Percentiles rank a stretch among this genome's conserved stretches.
phyloP scores from a whole-genome alignment of 2,888 invertebrate genomes.

The Hofmannophila pseudospretella region DNA sequence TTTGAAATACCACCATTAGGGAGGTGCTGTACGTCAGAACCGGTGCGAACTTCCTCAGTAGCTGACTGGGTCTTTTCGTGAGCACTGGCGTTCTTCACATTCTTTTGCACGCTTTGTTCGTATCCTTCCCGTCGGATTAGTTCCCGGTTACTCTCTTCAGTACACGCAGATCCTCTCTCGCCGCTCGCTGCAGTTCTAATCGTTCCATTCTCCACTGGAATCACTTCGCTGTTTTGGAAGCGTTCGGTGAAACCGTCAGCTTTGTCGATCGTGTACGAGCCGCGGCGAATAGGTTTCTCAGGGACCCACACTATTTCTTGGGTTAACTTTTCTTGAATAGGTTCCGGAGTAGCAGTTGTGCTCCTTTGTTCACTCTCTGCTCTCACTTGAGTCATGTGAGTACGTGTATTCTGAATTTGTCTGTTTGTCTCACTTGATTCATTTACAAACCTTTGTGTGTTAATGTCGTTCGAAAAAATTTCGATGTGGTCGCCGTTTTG shows the following conservation, averaged over 20 bases:
- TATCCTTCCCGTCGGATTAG: conserved; percentile 52
- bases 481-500: conserved; percentile 21
- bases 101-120: conserved; percentile 49
- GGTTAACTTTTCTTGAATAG: conserved; percentile 53
- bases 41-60: conserved; percentile 55
- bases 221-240: conserved; percentile 51
- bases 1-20: conserved; percentile 59
- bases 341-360: conserved; percentile 58
- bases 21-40: conserved; percentile 57
- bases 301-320: conserved; percentile 68
- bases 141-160: conserved; percentile 43
- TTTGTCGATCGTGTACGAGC: conserved; percentile 67
- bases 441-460: conserved; percentile 18
- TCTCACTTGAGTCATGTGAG: conserved; percentile 54
- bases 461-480: conserved; percentile 19
- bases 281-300: conserved; percentile 55
- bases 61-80: conserved; percentile 52
- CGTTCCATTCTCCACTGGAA: conserved; percentile 57
- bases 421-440: conserved; percentile 25
- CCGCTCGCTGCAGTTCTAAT: conserved; percentile 48
- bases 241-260: conserved; percentile 49
- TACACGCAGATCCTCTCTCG: conserved; percentile 41
- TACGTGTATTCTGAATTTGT: conserved; percentile 30
- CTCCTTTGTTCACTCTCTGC: conserved; percentile 53
- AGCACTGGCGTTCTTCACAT: conserved; percentile 46